Evolutionary conservation across 2,797 vertebrate species (phyloP).

Genomic region (Potorous gilbertii): DNA sequence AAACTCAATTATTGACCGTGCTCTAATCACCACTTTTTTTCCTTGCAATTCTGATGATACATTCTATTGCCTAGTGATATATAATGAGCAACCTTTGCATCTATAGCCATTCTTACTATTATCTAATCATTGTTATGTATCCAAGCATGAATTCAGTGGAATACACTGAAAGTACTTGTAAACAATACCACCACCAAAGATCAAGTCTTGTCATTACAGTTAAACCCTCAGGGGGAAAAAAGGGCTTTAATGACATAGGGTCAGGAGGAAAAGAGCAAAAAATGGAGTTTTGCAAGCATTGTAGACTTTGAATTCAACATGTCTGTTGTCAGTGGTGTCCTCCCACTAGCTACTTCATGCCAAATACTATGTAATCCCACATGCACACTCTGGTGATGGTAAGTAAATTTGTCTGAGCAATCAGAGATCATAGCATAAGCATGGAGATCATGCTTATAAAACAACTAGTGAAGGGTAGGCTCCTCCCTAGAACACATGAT

Average conservation of each 20-base stretch:
- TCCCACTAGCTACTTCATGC: conserved; percentile 67
- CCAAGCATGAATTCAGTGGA: neutral
- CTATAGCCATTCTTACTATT: neutral
- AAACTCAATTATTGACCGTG: neutral
- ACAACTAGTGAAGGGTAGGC: conserved; percentile 12
- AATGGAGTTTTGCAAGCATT: conserved; percentile 53
- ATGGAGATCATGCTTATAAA: conserved; percentile 59
- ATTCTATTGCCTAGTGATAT: conserved; percentile 33
- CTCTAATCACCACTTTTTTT: neutral
- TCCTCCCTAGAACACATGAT: neutral
- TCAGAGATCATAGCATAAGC: conserved; percentile 58
- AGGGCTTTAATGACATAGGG: conserved; percentile 58
- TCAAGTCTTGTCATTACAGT: conserved; percentile 53
- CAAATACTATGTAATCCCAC: conserved; percentile 69
- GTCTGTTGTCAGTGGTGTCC: conserved; percentile 68
- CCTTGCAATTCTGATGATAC: conserved; percentile 28
- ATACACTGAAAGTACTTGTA: neutral
- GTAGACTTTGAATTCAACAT: conserved; percentile 65
- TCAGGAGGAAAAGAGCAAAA: conserved; percentile 51
- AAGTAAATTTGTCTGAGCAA: conserved; percentile 65
- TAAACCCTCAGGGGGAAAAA: conserved; percentile 54
- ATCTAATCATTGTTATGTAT: neutral
- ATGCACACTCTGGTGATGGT: conserved; percentile 65
- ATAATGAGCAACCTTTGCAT: neutral
- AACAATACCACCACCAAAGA: neutral